A percentile compares a stretch with the other conserved stretches of the same genome.
Evolutionary conservation across 2,888 invertebrate species (phyloP).

Genomic region (Apotomis capreana): DNA sequence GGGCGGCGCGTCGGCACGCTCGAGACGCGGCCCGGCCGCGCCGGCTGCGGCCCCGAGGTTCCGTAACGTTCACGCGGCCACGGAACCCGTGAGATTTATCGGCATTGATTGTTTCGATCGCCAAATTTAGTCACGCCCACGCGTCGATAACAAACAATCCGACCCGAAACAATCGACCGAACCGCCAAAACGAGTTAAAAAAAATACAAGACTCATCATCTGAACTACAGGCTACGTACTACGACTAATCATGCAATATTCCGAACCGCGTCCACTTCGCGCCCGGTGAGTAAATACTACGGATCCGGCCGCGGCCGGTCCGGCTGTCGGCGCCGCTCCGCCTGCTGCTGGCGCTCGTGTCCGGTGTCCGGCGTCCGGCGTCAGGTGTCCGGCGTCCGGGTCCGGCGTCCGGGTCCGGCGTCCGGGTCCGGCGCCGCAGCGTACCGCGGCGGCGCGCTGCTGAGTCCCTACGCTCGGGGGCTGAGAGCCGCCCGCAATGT

Average conservation of each 20-base stretch:
- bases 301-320: slow-evolving; percentile 41
- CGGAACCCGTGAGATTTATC: too few species aligned
- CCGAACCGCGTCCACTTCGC: slow-evolving; percentile 52
- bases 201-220: slow-evolving; percentile 52
- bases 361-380: neutral
- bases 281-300: slow-evolving; percentile 45
- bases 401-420: neutral
- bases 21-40: too few species aligned
- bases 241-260: slow-evolving; percentile 71
- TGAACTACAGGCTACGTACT: slow-evolving; percentile 65
- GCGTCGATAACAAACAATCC: neutral
- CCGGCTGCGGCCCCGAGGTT: too few species aligned
- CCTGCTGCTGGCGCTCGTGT: neutral
- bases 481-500: slow-evolving; percentile 67
- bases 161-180: slow-evolving; percentile 16
- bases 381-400: slow-evolving; percentile 32
- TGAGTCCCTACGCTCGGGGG: slow-evolving; percentile 54
- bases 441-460: slow-evolving; percentile 27
- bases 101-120: too few species aligned
- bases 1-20: too few species aligned
- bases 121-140: too few species aligned
- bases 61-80: too few species aligned
- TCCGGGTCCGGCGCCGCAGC: neutral
- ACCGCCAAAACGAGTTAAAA: slow-evolving; percentile 32
- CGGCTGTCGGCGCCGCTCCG: neutral